A percentile compares a stretch with the other conserved stretches of the same genome.
phyloP scores from a whole-genome alignment of 37 sponge, comb jelly and placozoan genomes.

The Aplysina aerophoba region DNA sequence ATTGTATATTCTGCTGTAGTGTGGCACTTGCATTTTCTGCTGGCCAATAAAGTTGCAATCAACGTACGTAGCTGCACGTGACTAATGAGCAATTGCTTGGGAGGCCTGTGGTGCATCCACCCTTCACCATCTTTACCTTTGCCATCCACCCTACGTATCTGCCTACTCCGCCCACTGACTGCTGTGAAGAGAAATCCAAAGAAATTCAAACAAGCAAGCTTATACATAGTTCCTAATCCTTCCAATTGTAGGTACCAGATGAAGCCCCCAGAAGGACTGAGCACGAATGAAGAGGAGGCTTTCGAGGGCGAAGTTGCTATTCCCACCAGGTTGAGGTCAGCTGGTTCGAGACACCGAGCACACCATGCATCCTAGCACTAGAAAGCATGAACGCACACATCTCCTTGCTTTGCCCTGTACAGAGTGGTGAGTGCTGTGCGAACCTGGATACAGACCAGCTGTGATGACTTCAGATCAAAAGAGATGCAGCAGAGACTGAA shows the following conservation, averaged over 20 bases:
- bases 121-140: too few species aligned
- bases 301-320: conserved; percentile 61
- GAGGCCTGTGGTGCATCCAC: too few species aligned
- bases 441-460: conserved; percentile 52
- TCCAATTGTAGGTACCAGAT: conserved; percentile 74
- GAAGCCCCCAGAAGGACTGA: conserved; percentile 32
- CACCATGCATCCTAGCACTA: not conserved
- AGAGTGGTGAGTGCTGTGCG: conserved; percentile 71
- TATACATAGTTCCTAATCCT: too few species aligned
- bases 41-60: not conserved
- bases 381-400: not conserved
- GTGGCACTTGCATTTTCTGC: too few species aligned
- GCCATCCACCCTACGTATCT: too few species aligned
- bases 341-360: not conserved
- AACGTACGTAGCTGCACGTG: not conserved
- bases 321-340: conserved; percentile 72
- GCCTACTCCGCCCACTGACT: too few species aligned
- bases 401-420: not conserved
- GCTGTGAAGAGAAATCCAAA: too few species aligned
- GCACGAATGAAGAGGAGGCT: conserved; percentile 38
- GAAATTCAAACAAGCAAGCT: too few species aligned
- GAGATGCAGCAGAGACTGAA: conserved; percentile 37
- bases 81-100: too few species aligned
- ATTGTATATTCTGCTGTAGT: too few species aligned
- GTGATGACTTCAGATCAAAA: conserved; percentile 67